These are phyloP conservation scores for Camelus bactrianus DNA, from an alignment of 2,113 vertebrate species.

Conservation along the genomic window DNA sequence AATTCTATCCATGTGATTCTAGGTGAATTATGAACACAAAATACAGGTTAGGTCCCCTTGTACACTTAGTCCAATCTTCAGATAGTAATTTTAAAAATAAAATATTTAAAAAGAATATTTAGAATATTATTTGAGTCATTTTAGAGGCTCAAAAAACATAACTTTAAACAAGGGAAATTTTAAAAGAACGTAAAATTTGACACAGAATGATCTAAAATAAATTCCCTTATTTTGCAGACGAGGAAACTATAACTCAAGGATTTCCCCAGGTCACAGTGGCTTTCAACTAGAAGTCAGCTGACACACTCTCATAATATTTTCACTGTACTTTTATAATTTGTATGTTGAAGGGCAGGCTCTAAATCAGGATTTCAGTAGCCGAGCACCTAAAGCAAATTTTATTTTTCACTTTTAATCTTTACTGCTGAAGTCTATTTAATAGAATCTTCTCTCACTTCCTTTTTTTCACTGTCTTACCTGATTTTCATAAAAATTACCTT, in stretches of 20 bases:
- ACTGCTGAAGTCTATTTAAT: background rate
- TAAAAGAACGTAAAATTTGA: constrained; percentile 1
- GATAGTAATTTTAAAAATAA: background rate
- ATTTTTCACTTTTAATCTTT: constrained; percentile 5
- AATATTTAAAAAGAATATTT: background rate
- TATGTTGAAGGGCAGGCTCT: background rate
- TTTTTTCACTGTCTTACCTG: constrained; percentile 4
- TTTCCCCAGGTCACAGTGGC: background rate
- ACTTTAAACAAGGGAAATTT: background rate
- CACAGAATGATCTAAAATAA: background rate
- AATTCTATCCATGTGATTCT: background rate
- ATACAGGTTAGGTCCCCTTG: background rate
- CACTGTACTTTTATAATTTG: background rate
- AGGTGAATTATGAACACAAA: background rate
- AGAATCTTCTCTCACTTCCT: background rate
- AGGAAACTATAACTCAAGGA: background rate
- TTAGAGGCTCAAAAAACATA: background rate
- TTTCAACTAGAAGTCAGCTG: background rate
- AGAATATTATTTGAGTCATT: background rate
- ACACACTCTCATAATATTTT: background rate
- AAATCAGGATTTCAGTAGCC: background rate
- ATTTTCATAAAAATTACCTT: constrained; percentile 35
- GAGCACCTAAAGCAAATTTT: background rate
- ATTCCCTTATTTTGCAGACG: background rate
- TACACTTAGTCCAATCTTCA: background rate